These are phyloP conservation scores for Thaumatotibia leucotreta DNA, from an alignment of 1,140 invertebrate genomes.

Conservation along the genomic window DNA sequence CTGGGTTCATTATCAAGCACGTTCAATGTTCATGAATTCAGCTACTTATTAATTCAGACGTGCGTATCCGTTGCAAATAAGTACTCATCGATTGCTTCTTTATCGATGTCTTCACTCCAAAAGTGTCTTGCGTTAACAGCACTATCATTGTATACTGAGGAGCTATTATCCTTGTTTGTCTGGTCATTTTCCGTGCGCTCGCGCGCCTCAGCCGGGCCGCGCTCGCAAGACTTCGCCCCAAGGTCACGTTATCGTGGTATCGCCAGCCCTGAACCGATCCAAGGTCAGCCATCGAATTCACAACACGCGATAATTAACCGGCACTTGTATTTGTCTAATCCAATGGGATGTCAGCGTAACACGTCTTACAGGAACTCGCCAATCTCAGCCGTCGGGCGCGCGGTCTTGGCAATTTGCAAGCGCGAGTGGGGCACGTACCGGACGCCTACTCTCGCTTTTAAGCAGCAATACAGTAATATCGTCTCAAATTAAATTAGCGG, in stretches of 20 bases:
- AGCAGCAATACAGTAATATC: constrained; percentile 48
- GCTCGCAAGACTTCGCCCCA: constrained; percentile 58
- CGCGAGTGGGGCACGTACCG: constrained; percentile 32
- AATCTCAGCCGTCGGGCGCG: constrained; percentile 54
- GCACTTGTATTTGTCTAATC: constrained; percentile 16
- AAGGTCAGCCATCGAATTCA: constrained; percentile 33
- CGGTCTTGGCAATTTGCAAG: constrained; percentile 49
- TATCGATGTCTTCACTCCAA: constrained; percentile 9
- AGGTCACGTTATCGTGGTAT: constrained; percentile 73
- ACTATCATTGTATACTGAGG: constrained; percentile 43
- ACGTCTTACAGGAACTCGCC: constrained; percentile 63
- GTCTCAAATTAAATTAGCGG: constrained; percentile 66
- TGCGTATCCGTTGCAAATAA: constrained; percentile 3
- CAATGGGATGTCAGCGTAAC: constrained; percentile 37
- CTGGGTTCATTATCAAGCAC: background rate
- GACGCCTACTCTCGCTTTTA: constrained; percentile 50
- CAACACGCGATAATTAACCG: constrained; percentile 29
- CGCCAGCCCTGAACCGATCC: constrained; percentile 52
- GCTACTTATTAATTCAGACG: background rate
- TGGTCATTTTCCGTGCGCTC: constrained; percentile 56
- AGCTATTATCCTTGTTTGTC: constrained; percentile 58
- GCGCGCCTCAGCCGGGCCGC: constrained; percentile 62
- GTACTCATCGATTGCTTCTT: background rate
- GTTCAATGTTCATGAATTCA: constrained; percentile 2
- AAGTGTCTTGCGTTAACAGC: constrained; percentile 27